These are phyloP conservation scores for Salpingus planirostris DNA, from an alignment of 2,888 invertebrate species.

Conservation along the genomic window DNA sequence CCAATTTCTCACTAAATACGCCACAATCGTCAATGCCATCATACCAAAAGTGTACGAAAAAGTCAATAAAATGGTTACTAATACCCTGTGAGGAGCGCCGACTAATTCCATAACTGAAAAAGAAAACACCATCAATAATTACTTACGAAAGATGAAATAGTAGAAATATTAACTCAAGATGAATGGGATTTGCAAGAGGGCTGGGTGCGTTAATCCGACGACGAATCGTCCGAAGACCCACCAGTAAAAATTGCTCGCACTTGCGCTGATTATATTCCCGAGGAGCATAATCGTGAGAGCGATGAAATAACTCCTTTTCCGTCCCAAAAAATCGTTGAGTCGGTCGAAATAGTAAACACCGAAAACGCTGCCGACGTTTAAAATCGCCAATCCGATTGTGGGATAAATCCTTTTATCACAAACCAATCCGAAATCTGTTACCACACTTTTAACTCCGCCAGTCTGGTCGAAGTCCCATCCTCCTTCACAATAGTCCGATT, in stretches of 20 bases:
- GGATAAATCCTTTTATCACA: slow-evolving; percentile 82
- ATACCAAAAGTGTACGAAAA: slow-evolving; percentile 83
- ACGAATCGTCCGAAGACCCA: slow-evolving; percentile 74
- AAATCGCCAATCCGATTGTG: slow-evolving; percentile 73
- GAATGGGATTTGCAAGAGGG: slow-evolving; percentile 89
- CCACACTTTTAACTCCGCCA: too few relatives aligned
- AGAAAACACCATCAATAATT: too few relatives aligned
- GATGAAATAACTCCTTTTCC: slow-evolving; percentile 76
- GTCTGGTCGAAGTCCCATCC: too few relatives aligned
- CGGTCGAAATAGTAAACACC: slow-evolving; percentile 84
- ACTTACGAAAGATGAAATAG: background rate
- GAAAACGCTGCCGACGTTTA: slow-evolving; percentile 82
- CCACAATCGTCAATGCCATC: slow-evolving; percentile 73
- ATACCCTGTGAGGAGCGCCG: slow-evolving; percentile 83
- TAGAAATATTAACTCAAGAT: slow-evolving; percentile 69
- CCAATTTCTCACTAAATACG: slow-evolving; percentile 80
- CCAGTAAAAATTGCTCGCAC: slow-evolving; percentile 69
- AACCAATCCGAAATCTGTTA: slow-evolving; percentile 84
- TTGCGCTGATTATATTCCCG: slow-evolving; percentile 72
- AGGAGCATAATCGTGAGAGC: slow-evolving; percentile 73
- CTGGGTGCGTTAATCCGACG: slow-evolving; percentile 87
- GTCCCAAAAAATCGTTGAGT: too few relatives aligned
- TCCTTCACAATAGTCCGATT: too few relatives aligned
- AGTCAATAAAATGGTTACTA: slow-evolving; percentile 87
- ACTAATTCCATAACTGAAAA: slow-evolving; percentile 81